phyloP scores from a whole-genome alignment of 2,113 vertebrate genomes.

The Odobenus rosmarus region DNA sequence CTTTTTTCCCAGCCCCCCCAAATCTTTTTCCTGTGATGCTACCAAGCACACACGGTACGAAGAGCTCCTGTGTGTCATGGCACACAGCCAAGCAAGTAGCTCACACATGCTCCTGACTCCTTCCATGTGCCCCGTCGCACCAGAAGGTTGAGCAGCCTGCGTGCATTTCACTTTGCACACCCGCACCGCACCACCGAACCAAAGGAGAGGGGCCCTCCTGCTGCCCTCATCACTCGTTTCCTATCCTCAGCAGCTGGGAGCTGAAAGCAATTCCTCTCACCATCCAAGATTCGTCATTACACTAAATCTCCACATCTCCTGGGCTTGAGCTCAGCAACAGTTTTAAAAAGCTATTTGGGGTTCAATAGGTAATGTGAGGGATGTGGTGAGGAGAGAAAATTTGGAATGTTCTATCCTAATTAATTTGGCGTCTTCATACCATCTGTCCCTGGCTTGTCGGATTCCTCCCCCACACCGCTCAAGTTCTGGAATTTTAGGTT shows the following conservation, averaged over 20 bases:
- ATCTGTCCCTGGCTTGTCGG: background rate
- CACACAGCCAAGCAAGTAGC: background rate
- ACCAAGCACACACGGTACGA: fast-evolving
- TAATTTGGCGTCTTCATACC: background rate
- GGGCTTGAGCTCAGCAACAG: slow-evolving; percentile 27
- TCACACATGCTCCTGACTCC: background rate
- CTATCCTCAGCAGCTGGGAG: background rate
- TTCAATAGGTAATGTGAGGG: background rate
- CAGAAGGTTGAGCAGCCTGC: background rate
- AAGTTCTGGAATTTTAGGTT: background rate
- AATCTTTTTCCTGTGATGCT: background rate
- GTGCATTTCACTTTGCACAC: background rate
- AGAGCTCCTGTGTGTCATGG: background rate
- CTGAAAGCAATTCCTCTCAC: slow-evolving; percentile 56
- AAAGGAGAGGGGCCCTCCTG: fast-evolving
- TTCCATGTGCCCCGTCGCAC: fast-evolving
- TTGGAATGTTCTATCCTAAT: background rate
- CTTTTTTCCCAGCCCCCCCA: background rate
- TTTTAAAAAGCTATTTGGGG: slow-evolving; percentile 36
- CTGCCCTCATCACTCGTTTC: background rate
- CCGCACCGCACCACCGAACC: background rate
- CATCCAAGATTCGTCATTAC: background rate
- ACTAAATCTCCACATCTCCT: slow-evolving; percentile 6
- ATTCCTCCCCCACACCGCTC: background rate
- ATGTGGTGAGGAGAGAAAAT: background rate